Conservation (phyloP, 2,113 vertebrate species). For the Ophthalmolycus amberensis region DNA sequence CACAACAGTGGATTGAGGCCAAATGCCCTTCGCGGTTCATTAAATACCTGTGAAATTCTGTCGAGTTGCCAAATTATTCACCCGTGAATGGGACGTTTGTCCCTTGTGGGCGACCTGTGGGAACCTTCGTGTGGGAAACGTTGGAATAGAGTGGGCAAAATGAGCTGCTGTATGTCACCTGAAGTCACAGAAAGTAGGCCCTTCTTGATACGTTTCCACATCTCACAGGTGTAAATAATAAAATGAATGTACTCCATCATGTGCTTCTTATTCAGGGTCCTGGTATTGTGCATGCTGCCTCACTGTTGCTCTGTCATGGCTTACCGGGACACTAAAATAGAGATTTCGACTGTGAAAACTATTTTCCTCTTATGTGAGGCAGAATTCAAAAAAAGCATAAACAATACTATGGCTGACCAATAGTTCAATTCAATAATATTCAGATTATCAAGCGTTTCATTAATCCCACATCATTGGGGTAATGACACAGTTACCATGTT, state of each 20-base stretch:
- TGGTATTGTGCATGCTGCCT: no score
- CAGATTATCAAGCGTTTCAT: background rate
- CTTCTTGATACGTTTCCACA: background rate
- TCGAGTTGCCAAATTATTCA: background rate
- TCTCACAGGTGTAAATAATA: background rate
- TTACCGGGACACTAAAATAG: no score
- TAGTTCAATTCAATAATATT: background rate
- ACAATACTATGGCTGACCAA: background rate
- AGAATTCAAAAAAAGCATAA: background rate
- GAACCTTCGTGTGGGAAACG: background rate
- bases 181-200: no score
- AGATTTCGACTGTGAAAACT: background rate
- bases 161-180: background rate
- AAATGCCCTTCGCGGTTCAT: conserved; percentile 1
- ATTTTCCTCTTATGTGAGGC: background rate
- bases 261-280: background rate
- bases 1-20: conserved; percentile 22
- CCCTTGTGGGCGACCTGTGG: background rate
- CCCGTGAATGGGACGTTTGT: conserved; percentile 36
- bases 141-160: background rate
- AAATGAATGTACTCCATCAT: background rate
- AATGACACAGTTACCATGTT: no score
- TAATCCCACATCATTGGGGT: no score
- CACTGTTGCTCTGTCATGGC: background rate
- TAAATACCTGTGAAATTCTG: conserved; percentile 33